Base-by-base conservation (phyloP, 2,797 vertebrate species). In the Danio aesculapii region DNA sequence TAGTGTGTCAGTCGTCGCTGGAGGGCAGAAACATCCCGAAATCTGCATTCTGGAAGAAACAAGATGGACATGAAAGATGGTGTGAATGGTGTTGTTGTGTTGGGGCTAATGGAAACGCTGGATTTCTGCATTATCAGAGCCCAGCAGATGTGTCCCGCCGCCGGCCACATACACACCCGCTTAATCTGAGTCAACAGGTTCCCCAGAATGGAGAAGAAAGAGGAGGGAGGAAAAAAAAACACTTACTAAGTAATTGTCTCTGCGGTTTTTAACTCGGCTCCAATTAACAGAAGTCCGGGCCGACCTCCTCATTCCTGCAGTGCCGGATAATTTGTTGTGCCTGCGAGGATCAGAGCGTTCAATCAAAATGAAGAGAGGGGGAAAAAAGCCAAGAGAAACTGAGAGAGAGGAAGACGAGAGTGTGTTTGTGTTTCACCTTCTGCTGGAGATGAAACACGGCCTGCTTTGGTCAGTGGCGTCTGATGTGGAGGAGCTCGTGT, bases 131-230 rank as follows among this genome's bases (percentile, higher is more conserved):
- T 93, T 95, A 95, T 95, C 94, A 93, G 85, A 93, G 92, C 90
- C 84, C 81, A 92, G 91, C 94, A 94, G 94, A 94, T 92, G 84
- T 93, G 90, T 92, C 94, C 94, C 90, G 93, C 92, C 94, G 93
- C 92, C 90, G 50, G 50, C 50, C 50, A 53, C 12, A 11, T 5
- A 53, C 50, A 53, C 50, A 94, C 93, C 94, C 94, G 92, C 93
- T 90, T 93, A 93, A 94, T 94, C 92, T 93, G 90, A 93, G 93
- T 94, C 94, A 94, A 94, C 93, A 94, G 94, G 93, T 94, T 93
- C 92, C 91, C 61, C 72, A 91, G 91, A 92, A 91, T 88, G 87
- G 86, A 89, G 84, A 89, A 92, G 90, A 92, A 84, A 92, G 84
- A 87, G 87, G 87, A 92, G 93, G 89, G 91, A 85, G 92, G 83